Evolutionary conservation across 2,113 vertebrate species (phyloP).

Genomic region (Elanoides forficatus): DNA sequence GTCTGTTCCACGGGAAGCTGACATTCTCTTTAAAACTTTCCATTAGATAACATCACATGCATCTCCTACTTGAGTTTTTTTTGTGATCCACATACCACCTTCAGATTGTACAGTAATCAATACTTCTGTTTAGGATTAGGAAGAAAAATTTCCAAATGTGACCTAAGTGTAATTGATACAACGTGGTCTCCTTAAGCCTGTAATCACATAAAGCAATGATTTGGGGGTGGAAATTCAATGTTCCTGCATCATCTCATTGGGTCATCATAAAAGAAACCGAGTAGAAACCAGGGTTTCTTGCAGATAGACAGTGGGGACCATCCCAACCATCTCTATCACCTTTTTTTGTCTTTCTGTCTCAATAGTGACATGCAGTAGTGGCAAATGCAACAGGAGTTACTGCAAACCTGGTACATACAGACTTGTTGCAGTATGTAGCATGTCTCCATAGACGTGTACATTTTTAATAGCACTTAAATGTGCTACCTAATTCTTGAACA

Average conservation of each 20-base stretch:
- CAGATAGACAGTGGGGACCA: neutral
- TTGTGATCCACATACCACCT: neutral
- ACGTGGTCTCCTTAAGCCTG: neutral
- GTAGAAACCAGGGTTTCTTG: neutral
- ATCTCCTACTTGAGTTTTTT: neutral
- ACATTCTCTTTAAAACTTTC: neutral
- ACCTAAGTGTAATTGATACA: neutral
- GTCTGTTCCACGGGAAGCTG: neutral
- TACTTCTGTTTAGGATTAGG: neutral
- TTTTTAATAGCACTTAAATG: neutral
- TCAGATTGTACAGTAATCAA: neutral
- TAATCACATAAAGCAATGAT: neutral
- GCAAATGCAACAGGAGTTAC: neutral
- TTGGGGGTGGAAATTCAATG: neutral
- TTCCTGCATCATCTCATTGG: neutral
- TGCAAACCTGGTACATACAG: neutral
- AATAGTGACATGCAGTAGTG: neutral
- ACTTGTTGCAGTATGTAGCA: neutral
- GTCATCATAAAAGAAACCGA: neutral
- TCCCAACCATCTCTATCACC: neutral
- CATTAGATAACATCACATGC: neutral
- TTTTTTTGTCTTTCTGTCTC: neutral
- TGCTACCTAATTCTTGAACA: neutral
- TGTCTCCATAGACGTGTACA: neutral
- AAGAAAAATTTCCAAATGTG: neutral